Conservation (phyloP, 2,113 vertebrate genomes). For the Madoqua kirkii region DNA sequence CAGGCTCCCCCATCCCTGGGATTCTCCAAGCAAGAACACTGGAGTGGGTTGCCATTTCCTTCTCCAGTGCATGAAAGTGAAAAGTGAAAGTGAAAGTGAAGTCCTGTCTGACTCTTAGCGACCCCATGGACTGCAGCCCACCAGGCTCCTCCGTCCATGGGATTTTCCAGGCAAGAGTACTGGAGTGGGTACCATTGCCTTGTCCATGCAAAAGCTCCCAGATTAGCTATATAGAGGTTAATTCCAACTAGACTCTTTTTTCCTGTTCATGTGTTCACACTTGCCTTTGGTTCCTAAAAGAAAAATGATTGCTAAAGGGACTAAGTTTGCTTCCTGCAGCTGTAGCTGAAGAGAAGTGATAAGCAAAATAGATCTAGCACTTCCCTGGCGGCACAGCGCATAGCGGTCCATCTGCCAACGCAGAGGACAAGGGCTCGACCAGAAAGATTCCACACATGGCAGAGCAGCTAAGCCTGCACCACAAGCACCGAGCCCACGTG, state of each 20-base stretch:
- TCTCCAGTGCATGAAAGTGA: too few species aligned
- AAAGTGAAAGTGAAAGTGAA: too few species aligned
- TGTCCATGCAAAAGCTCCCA: background rate
- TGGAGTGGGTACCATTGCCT: too few species aligned
- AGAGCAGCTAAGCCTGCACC: background rate
- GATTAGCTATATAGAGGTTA: background rate
- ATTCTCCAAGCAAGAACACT: too few species aligned
- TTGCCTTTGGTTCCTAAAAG: background rate
- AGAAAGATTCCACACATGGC: accelerated
- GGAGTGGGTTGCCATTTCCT: too few species aligned
- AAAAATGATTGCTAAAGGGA: background rate
- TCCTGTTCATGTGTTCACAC: background rate
- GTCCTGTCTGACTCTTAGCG: too few species aligned
- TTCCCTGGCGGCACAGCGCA: background rate
- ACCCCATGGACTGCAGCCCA: too few species aligned
- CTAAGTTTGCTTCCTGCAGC: background rate
- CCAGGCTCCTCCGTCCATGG: too few species aligned
- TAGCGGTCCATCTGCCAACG: background rate
- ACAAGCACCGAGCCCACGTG: accelerated
- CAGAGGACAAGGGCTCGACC: background rate
- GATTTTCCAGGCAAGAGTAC: too few species aligned
- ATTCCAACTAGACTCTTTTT: background rate
- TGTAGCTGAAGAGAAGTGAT: background rate
- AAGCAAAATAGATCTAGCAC: background rate
- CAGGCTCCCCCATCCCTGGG: too few species aligned